These are phyloP conservation scores for Meteorus cinctellus DNA, from an alignment of 2,888 invertebrate genomes.

Conservation along the genomic window DNA sequence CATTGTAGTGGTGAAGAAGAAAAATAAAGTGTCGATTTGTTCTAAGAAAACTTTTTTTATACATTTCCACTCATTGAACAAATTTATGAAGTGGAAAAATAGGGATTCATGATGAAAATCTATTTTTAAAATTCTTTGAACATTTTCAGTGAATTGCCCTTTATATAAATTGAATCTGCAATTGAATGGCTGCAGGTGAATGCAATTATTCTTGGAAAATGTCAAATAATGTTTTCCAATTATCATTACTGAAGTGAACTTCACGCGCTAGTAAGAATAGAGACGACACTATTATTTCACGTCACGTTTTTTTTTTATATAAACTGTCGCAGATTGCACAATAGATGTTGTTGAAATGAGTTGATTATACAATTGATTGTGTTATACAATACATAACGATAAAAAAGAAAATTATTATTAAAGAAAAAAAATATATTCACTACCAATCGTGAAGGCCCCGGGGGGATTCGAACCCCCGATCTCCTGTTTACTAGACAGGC, in stretches of 20 bases:
- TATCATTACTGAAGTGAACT: neutral
- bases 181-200: neutral
- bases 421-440: conserved; percentile 25
- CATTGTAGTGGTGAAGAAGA: neutral
- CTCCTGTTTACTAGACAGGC: conserved; percentile 84
- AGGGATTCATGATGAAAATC: neutral
- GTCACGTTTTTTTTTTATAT: neutral
- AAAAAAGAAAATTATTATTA: neutral
- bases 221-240: neutral
- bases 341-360: neutral
- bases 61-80: neutral
- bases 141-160: too few relatives aligned
- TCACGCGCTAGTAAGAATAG: neutral
- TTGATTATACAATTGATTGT: neutral
- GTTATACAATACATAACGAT: neutral
- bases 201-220: neutral
- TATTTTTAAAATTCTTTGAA: too few relatives aligned
- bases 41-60: neutral
- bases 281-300: neutral
- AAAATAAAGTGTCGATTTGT: neutral
- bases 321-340: neutral
- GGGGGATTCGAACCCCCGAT: conserved; percentile 81
- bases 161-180: neutral
- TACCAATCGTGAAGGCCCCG: conserved; percentile 74
- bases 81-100: neutral